Conservation (phyloP, 2,113 vertebrate species). For the Oncorhynchus gorbuscha region DNA sequence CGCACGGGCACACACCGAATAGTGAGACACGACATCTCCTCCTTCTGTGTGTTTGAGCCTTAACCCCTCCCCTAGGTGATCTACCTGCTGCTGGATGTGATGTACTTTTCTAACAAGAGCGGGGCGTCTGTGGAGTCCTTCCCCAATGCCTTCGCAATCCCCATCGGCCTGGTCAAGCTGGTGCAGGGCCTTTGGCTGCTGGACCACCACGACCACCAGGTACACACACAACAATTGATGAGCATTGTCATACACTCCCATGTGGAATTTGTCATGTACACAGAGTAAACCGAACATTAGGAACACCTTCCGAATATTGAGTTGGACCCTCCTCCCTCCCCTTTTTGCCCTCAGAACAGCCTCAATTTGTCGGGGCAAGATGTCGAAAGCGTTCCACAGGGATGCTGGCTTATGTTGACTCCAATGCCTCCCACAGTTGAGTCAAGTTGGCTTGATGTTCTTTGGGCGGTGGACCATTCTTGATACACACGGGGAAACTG, state of each 20-base stretch:
- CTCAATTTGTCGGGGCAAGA: too few species aligned
- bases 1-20: too few species aligned
- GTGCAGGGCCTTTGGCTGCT: constrained; percentile 93
- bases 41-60: constrained; percentile 62
- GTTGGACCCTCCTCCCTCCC: too few species aligned
- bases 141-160: constrained; percentile 86
- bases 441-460: too few species aligned
- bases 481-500: too few species aligned
- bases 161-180: constrained; percentile 87
- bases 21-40: neutral
- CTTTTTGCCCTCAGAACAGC: too few species aligned
- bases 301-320: too few species aligned
- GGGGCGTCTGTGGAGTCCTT: constrained; percentile 85
- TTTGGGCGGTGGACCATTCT: too few species aligned
- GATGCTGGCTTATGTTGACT: too few species aligned
- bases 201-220: constrained; percentile 91
- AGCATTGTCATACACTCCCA: neutral
- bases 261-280: neutral
- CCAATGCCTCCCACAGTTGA: too few species aligned
- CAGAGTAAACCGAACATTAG: neutral
- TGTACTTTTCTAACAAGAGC: constrained; percentile 86
- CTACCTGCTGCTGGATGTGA: constrained; percentile 92
- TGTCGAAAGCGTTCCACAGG: too few species aligned
- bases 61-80: constrained; percentile 84
- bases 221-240: constrained; percentile 42